These are phyloP conservation scores for Dryobotodes eremita DNA, from an alignment of 2,888 invertebrate species.

Conservation along the genomic window DNA sequence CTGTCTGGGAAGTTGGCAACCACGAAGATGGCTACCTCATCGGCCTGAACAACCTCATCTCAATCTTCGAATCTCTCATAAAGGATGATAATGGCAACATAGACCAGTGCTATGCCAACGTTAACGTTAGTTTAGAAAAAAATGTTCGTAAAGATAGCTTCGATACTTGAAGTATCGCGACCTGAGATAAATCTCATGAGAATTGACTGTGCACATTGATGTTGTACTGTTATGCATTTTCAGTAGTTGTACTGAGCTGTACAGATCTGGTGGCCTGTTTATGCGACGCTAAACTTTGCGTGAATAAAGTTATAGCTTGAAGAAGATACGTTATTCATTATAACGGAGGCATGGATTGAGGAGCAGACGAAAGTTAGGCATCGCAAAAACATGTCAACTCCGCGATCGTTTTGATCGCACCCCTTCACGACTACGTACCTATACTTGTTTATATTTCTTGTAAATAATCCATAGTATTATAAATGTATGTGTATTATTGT, in stretches of 20 bases:
- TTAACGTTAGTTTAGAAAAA: slow-evolving; percentile 81
- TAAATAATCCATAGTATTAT: slow-evolving; percentile 84
- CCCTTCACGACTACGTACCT: slow-evolving; percentile 73
- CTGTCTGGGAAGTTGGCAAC: slow-evolving; percentile 98
- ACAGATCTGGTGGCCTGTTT: slow-evolving; percentile 67
- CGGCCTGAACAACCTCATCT: slow-evolving; percentile 97
- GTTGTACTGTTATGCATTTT: slow-evolving; percentile 70
- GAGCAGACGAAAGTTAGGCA: slow-evolving; percentile 46
- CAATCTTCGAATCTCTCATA: slow-evolving; percentile 94
- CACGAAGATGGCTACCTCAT: slow-evolving; percentile 99
- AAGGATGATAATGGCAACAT: slow-evolving; percentile 86
- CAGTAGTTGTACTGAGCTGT: slow-evolving; percentile 72
- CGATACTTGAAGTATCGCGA: slow-evolving; percentile 83
- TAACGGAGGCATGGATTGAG: slow-evolving; percentile 28
- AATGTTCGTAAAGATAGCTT: slow-evolving; percentile 84
- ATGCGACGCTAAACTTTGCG: slow-evolving; percentile 63
- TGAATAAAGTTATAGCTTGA: slow-evolving; percentile 26
- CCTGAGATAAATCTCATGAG: slow-evolving; percentile 70
- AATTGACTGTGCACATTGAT: slow-evolving; percentile 73
- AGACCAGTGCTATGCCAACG: slow-evolving; percentile 79
- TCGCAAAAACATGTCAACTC: slow-evolving; percentile 67
- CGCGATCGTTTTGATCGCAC: slow-evolving; percentile 60
- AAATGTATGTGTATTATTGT: slow-evolving; percentile 74
- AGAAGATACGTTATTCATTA: slow-evolving; percentile 20
- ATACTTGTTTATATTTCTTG: slow-evolving; percentile 75